Conservation (phyloP, 2,888 invertebrate genomes). For the Glaucopsyche alexis region DNA sequence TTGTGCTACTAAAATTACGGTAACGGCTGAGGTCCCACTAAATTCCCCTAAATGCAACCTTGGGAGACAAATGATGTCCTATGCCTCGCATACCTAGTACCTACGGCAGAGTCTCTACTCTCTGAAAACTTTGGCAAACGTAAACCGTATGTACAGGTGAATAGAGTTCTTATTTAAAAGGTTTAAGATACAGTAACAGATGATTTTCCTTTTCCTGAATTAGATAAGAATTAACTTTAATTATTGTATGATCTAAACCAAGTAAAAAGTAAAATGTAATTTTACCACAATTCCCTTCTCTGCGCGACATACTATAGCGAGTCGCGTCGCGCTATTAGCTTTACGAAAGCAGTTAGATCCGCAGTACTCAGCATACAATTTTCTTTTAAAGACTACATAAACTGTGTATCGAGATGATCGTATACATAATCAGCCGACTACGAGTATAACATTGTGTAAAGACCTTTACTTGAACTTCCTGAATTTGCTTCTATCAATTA, state of each 20-base stretch:
- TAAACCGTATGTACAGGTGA: neutral
- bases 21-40: conserved; percentile 18
- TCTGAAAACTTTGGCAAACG: conserved; percentile 21
- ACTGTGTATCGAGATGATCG: too few species aligned
- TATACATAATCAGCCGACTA: too few species aligned
- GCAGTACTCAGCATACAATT: too few species aligned
- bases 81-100: conserved; percentile 24
- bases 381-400: too few species aligned
- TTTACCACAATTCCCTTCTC: too few species aligned
- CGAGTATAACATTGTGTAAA: too few species aligned
- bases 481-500: too few species aligned
- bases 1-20: conserved; percentile 19
- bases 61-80: conserved; percentile 21
- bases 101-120: neutral
- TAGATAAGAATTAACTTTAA: neutral
- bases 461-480: too few species aligned
- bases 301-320: too few species aligned
- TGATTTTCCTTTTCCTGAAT: neutral
- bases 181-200: neutral
- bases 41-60: conserved; percentile 16
- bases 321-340: too few species aligned
- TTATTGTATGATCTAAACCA: neutral
- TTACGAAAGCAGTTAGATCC: too few species aligned
- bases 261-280: too few species aligned
- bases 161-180: neutral